phyloP scores from a whole-genome alignment of 2,888 invertebrate genomes.

The Chelonus formosanus region DNA sequence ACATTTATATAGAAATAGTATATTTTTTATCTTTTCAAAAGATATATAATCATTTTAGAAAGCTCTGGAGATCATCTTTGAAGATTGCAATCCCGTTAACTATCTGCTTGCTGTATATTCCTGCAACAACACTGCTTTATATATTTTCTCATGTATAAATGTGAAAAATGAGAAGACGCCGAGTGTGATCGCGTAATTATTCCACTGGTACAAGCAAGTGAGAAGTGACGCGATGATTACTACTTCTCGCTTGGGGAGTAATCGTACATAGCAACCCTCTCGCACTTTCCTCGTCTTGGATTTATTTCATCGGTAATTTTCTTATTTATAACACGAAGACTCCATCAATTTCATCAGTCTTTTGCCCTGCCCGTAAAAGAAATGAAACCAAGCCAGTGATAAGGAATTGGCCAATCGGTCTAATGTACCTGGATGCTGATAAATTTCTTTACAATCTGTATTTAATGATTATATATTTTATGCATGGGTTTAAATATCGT shows the following conservation, averaged over 20 bases:
- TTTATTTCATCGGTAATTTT: conserved; percentile 21
- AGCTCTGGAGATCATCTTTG: background rate
- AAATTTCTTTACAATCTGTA: too few relatives aligned
- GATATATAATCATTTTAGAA: background rate
- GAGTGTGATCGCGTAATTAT: conserved; percentile 59
- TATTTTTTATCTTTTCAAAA: background rate
- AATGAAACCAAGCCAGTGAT: too few relatives aligned
- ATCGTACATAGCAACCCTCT: conserved; percentile 8
- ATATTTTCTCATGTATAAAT: conserved; percentile 3
- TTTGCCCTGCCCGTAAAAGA: too few relatives aligned
- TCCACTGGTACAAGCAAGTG: conserved; percentile 45
- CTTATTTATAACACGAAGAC: conserved; percentile 28
- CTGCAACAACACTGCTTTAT: background rate
- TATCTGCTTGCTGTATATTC: background rate
- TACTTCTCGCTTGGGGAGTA: conserved; percentile 40
- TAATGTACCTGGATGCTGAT: too few relatives aligned
- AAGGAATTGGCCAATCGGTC: too few relatives aligned
- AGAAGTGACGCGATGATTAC: conserved; percentile 58
- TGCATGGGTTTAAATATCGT: too few relatives aligned
- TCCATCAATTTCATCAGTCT: conserved; percentile 13
- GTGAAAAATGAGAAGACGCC: conserved; percentile 22
- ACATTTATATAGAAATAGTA: background rate
- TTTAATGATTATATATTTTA: too few relatives aligned
- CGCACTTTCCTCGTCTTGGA: conserved; percentile 2
- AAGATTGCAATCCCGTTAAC: conserved; percentile 8